Evolutionary conservation across 2,888 invertebrate species (phyloP).

Genomic region (Eupithecia dodoneata): DNA sequence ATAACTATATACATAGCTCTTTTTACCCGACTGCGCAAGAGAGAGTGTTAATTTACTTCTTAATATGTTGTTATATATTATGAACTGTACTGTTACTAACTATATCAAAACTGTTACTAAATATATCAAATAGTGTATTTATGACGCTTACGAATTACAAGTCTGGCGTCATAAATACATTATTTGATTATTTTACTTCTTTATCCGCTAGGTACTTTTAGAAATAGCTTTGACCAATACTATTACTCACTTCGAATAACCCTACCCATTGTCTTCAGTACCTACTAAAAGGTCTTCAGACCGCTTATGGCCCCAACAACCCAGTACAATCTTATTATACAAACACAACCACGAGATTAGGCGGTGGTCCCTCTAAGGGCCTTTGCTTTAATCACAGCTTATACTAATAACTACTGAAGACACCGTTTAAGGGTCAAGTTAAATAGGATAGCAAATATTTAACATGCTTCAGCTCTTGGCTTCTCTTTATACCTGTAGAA

Average conservation of each 20-base stretch:
- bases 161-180: background rate
- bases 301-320: slow-evolving; percentile 21
- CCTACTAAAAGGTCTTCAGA: slow-evolving; percentile 12
- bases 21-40: no score
- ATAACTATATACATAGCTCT: no score
- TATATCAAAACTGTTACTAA: background rate
- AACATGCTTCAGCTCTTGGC: background rate
- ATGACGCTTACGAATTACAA: no score
- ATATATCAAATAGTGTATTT: no score
- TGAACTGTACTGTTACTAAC: background rate
- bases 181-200: no score
- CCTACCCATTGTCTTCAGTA: slow-evolving; percentile 14
- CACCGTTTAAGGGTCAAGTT: slow-evolving; percentile 13
- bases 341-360: slow-evolving; percentile 36
- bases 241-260: background rate
- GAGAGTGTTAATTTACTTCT: no score
- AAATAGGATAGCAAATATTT: slow-evolving; percentile 4
- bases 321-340: slow-evolving; percentile 26
- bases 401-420: slow-evolving; percentile 20
- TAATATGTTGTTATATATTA: background rate
- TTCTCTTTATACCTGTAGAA: slow-evolving; percentile 1
- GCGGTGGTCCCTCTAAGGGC: slow-evolving; percentile 23
- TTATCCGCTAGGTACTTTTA: background rate
- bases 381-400: slow-evolving; percentile 26
- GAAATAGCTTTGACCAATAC: slow-evolving; percentile 8